Evolutionary conservation across 2,888 invertebrate genomes (phyloP).

Genomic region (Escarpia spicata): DNA sequence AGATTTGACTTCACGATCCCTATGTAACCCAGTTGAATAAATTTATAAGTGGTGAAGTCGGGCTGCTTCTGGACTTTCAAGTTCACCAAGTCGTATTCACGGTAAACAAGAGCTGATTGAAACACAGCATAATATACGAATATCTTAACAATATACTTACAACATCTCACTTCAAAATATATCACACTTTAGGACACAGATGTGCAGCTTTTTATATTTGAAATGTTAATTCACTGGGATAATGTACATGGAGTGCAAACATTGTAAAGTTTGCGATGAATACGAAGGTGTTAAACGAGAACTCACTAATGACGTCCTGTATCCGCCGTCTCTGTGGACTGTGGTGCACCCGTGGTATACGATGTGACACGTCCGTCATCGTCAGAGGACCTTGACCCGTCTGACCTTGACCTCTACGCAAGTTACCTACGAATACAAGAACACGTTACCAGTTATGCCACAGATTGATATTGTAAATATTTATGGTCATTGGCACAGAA

Average conservation of each 20-base stretch:
- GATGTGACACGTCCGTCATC: constrained; percentile 26
- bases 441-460: neutral
- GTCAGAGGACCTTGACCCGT: constrained; percentile 10
- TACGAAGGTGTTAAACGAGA: neutral
- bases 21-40: no score
- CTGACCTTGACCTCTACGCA: constrained; percentile 24
- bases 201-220: neutral
- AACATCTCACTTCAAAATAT: no score
- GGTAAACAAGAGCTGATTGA: no score
- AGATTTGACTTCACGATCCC: no score
- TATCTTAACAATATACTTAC: no score
- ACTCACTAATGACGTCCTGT: neutral
- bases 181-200: neutral
- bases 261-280: neutral
- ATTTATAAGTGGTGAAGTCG: no score
- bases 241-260: neutral
- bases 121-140: no score
- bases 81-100: no score
- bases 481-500: neutral
- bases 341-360: neutral
- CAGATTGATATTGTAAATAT: neutral
- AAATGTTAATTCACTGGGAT: neutral
- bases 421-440: constrained; percentile 25
- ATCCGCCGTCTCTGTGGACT: neutral
- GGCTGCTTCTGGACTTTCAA: no score